Percentiles rank a stretch among this genome's conserved stretches.
Evolutionary conservation across 2,797 vertebrate species (phyloP).

Genomic region (Crenuchus spilurus): DNA sequence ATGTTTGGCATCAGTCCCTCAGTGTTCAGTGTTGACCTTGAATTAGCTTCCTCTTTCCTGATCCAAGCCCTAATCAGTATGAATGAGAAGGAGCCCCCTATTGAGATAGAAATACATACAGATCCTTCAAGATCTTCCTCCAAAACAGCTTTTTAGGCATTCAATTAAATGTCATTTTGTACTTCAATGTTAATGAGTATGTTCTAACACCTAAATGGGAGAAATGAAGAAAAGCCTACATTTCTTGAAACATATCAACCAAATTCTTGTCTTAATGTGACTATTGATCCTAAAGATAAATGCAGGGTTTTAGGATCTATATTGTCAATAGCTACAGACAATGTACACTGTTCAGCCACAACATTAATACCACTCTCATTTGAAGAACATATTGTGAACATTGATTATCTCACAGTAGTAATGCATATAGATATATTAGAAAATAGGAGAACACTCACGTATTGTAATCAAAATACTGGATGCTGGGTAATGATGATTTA

Average conservation of each 20-base stretch:
- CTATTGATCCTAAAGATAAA: background rate
- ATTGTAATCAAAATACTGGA: too few species aligned
- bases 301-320: too few species aligned
- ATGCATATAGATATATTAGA: too few species aligned
- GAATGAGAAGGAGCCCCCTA: constrained; percentile 33
- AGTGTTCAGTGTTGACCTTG: constrained; percentile 28
- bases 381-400: too few species aligned
- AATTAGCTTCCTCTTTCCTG: constrained; percentile 40
- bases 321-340: too few species aligned
- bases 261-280: too few species aligned
- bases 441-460: too few species aligned
- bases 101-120: constrained; percentile 16
- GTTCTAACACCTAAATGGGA: background rate
- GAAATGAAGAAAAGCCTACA: too few species aligned
- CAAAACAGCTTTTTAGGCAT: background rate
- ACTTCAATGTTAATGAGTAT: background rate
- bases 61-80: constrained; percentile 48
- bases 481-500: too few species aligned
- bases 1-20: constrained; percentile 4
- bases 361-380: too few species aligned
- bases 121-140: background rate
- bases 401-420: too few species aligned
- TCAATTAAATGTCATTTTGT: background rate
- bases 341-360: too few species aligned
- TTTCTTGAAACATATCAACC: background rate